These are phyloP conservation scores for Charadrius vociferus DNA, from an alignment of 2,113 vertebrate genomes.

Conservation along the genomic window DNA sequence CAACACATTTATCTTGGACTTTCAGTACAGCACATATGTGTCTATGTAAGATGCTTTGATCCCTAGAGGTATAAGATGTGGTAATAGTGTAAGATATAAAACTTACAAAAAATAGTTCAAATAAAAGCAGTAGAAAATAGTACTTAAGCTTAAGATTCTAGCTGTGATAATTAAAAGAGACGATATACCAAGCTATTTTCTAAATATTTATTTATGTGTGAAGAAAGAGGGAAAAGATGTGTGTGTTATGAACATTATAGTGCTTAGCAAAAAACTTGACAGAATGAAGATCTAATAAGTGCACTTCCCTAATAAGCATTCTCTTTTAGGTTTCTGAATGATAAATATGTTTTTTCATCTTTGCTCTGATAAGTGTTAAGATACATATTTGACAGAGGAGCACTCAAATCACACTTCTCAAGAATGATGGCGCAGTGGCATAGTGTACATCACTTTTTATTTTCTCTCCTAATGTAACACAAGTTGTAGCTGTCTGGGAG, in stretches of 20 bases:
- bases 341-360: background rate
- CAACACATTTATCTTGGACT: background rate
- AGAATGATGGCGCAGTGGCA: background rate
- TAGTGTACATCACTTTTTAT: background rate
- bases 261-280: background rate
- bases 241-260: background rate
- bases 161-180: background rate
- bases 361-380: background rate
- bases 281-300: background rate
- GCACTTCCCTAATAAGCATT: background rate
- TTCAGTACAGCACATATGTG: accelerated
- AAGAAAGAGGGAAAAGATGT: background rate
- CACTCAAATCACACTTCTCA: background rate
- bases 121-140: background rate
- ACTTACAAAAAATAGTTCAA: background rate
- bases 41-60: background rate
- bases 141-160: background rate
- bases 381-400: background rate
- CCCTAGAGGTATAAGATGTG: background rate
- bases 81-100: background rate
- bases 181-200: background rate
- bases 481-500: background rate
- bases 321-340: background rate
- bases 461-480: background rate
- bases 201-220: background rate